phyloP scores from a whole-genome alignment of 2,113 vertebrate genomes.

The Setophaga petechia region DNA sequence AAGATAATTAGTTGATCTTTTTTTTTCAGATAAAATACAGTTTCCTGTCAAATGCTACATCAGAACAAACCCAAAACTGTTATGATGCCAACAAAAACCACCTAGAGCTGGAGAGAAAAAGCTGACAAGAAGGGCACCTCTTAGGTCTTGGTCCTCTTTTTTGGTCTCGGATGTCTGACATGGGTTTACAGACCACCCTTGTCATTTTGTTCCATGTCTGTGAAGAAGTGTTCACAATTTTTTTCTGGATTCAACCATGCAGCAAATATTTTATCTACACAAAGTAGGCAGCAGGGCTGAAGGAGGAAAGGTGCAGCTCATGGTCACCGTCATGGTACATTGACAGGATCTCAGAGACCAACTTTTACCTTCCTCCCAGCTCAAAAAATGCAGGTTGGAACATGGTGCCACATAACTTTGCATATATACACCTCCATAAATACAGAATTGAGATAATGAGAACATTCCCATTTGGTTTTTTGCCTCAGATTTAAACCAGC shows the following conservation, averaged over 20 bases:
- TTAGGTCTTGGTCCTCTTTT: neutral
- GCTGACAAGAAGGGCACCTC: neutral
- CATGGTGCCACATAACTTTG: neutral
- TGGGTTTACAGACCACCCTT: neutral
- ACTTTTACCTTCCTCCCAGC: neutral
- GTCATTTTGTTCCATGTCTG: neutral
- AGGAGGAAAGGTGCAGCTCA: neutral
- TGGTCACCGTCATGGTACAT: fast-evolving
- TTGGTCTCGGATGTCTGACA: neutral
- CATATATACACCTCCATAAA: neutral
- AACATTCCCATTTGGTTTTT: neutral
- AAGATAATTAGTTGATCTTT: neutral
- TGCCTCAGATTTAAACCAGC: neutral
- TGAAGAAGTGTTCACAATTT: neutral
- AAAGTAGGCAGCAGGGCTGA: neutral
- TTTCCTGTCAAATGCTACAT: neutral
- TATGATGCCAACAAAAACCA: neutral
- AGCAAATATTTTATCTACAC: neutral
- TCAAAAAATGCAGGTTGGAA: neutral
- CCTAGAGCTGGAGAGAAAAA: neutral
- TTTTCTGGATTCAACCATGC: neutral
- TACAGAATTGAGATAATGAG: neutral
- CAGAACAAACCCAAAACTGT: neutral
- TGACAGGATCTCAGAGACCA: neutral
- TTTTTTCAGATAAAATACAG: neutral